These are phyloP conservation scores for Nephrotoma appendiculata DNA, from an alignment of 2,888 invertebrate genomes.

Conservation along the genomic window DNA sequence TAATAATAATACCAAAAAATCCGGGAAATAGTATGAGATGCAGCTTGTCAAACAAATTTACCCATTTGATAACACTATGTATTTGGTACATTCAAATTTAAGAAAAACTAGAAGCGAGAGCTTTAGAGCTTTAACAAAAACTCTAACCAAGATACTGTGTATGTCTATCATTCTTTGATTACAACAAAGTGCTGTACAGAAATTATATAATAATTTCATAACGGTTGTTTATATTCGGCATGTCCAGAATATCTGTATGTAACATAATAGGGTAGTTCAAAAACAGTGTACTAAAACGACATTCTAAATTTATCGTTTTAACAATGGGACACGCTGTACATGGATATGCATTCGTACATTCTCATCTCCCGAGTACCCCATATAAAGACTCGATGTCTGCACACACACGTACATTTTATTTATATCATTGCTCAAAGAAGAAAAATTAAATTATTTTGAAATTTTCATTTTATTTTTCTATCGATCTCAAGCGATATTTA, in stretches of 20 bases:
- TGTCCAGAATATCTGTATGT: not conserved
- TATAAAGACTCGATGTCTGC: not conserved
- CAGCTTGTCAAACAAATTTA: not conserved
- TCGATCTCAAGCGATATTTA: not conserved
- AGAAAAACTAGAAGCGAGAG: not conserved
- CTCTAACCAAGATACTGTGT: not conserved
- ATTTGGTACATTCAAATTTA: not conserved
- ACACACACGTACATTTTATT: not conserved
- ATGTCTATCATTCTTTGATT: not conserved
- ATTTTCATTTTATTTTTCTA: not conserved
- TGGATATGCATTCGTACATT: not conserved
- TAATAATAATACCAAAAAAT: not conserved
- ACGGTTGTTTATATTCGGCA: not conserved
- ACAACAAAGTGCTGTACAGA: not conserved
- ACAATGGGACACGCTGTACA: not conserved
- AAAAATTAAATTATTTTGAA: not conserved
- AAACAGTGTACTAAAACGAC: too few species aligned
- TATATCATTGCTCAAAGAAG: not conserved
- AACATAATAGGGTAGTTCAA: not conserved
- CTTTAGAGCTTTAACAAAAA: not conserved
- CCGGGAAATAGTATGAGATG: not conserved
- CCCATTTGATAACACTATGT: not conserved
- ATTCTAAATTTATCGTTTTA: too few species aligned
- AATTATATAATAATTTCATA: not conserved
- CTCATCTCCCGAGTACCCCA: not conserved